Conservation (phyloP, 2,888 invertebrate genomes). For the Rhaphigaster nebulosa region DNA sequence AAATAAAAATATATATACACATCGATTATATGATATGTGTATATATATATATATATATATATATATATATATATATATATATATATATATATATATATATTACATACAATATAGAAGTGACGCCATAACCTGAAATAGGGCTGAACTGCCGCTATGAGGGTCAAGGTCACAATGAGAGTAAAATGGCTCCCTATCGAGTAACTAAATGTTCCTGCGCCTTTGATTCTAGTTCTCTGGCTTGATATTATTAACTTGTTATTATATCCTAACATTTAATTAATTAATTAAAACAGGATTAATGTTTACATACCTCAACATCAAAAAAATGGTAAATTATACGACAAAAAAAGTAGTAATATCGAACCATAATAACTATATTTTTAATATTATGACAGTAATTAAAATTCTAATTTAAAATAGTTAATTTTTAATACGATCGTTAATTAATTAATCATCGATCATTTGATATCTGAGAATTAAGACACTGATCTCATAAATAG, state of each 20-base stretch:
- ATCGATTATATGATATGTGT: neutral
- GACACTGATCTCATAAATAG: too few relatives aligned
- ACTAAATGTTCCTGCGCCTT: neutral
- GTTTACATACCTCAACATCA: neutral
- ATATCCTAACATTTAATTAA: neutral
- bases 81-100: too few relatives aligned
- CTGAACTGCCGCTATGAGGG: neutral
- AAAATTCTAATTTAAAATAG: too few relatives aligned
- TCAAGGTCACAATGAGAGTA: neutral
- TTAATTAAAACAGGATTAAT: neutral
- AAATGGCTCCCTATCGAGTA: constrained; percentile 5
- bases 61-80: too few relatives aligned
- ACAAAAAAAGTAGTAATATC: neutral
- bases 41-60: too few relatives aligned
- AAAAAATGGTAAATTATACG: neutral
- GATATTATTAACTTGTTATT: neutral
- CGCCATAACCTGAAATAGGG: neutral
- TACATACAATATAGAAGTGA: neutral
- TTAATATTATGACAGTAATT: neutral
- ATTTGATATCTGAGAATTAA: too few relatives aligned
- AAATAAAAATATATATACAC: too few relatives aligned
- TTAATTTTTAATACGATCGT: neutral
- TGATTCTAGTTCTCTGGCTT: neutral
- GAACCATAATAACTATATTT: neutral
- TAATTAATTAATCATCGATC: neutral